Base-by-base conservation (phyloP, 2,888 invertebrate species). In the Gasteruption jaculator region DNA sequence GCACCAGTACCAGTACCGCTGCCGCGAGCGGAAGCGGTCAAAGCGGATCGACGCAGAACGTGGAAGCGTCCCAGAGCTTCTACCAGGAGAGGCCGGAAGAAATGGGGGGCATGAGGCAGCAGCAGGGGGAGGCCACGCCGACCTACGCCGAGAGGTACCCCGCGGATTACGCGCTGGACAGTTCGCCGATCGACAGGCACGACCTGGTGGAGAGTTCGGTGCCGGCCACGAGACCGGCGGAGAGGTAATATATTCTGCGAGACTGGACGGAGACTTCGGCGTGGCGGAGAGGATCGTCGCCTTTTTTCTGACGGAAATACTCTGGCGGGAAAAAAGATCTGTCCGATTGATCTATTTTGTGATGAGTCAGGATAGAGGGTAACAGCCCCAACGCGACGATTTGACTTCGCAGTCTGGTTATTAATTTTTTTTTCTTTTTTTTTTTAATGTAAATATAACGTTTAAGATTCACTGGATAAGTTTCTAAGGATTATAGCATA, bases 201-300 rank as follows among this genome's bases (percentile, higher is more conserved):
- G 65, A 69, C 39, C 53, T 69, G 25, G 69, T 69, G 16, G 69
- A 69, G 50, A 69, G 68, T 48, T 69, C 69, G 12, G 62, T 65
- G 45, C 57, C 66, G 37, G 61, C 63, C 19, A 60, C 66, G 24
- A 59, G 58, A 48, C 60, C 68, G 47, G 58, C 58, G 47, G 65
- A 67, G 47, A 69, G 69, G 61, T 69, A 69, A 69, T 63, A 55
- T 35, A 50, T 32, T 45, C n/a, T n/a, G n/a, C n/a, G n/a, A n/a
- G n/a, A n/a, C n/a, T n/a, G n/a, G n/a, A n/a, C n/a, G n/a, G n/a
- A n/a, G n/a, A n/a, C n/a, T n/a, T n/a, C n/a, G n/a, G n/a, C n/a
- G n/a, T n/a, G n/a, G n/a, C n/a, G n/a, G n/a, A n/a, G n/a, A n/a
- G n/a, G n/a, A n/a, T n/a, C n/a, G n/a, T n/a, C n/a, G n/a, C n/a